phyloP scores from a whole-genome alignment of 2,888 invertebrate species.

The Dyspetes luteomarginatus region DNA sequence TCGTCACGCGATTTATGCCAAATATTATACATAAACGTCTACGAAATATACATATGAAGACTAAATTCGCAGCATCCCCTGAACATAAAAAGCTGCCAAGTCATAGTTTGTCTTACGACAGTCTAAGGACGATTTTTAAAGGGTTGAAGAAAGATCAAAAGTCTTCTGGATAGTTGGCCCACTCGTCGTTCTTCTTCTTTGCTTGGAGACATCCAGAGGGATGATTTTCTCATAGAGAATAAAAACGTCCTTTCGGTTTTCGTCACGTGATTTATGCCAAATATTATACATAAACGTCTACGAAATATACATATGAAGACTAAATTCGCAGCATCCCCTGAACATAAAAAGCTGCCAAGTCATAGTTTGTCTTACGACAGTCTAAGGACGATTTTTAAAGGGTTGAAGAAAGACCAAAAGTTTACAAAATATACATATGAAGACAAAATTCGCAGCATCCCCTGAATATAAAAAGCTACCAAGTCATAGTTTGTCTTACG shows the following conservation, averaged over 20 bases:
- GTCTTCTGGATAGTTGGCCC: no score
- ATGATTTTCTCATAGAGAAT: slow-evolving; percentile 21
- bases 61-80: no score
- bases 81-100: slow-evolving; percentile 23
- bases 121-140: slow-evolving; percentile 13
- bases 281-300: no score
- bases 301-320: not conserved
- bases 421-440: not conserved
- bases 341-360: slow-evolving; percentile 14
- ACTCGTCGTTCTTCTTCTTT: no score
- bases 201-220: slow-evolving; percentile 36
- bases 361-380: slow-evolving; percentile 13
- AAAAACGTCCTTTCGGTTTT: slow-evolving; percentile 22
- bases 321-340: no score
- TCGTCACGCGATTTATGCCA: slow-evolving; percentile 2
- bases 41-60: not conserved
- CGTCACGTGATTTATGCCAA: not conserved
- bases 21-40: no score
- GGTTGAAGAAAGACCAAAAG: no score
- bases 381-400: slow-evolving; percentile 22
- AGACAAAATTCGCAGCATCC: no score
- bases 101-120: slow-evolving; percentile 11
- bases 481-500: slow-evolving; percentile 14
- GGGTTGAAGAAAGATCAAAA: slow-evolving; percentile 31
- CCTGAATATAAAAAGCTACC: slow-evolving; percentile 23